These are phyloP conservation scores for Patagioenas fasciata DNA, from an alignment of 2,113 vertebrate species.

Conservation along the genomic window DNA sequence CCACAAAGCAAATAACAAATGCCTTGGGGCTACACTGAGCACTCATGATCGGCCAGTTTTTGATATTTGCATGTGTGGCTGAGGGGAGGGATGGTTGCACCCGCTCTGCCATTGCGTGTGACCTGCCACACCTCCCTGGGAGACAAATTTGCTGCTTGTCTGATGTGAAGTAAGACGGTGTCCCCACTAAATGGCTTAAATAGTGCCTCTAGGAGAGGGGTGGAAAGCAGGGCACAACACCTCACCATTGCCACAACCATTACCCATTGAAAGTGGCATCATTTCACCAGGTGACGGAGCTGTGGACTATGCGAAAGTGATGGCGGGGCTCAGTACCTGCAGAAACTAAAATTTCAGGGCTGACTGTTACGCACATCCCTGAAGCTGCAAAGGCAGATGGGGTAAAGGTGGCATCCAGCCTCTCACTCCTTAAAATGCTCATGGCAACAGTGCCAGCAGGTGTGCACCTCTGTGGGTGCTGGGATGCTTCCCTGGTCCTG, in stretches of 20 bases:
- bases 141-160: neutral
- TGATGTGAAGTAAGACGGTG: neutral
- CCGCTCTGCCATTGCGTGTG: fast-evolving
- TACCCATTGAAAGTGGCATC: neutral
- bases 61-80: neutral
- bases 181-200: neutral
- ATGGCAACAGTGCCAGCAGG: fast-evolving
- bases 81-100: neutral
- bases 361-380: neutral
- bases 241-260: neutral
- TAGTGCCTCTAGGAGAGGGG: fast-evolving
- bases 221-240: neutral
- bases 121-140: neutral
- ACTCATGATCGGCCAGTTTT: neutral
- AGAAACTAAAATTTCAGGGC: neutral
- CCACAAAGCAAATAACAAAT: neutral
- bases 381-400: neutral
- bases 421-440: neutral
- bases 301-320: neutral
- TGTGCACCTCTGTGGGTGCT: neutral
- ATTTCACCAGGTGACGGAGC: neutral
- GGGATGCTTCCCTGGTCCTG: no score
- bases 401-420: neutral
- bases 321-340: neutral
- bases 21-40: fast-evolving